Conservation (phyloP, 1,140 invertebrate species). For the Leptinotarsa undecemlineata region DNA sequence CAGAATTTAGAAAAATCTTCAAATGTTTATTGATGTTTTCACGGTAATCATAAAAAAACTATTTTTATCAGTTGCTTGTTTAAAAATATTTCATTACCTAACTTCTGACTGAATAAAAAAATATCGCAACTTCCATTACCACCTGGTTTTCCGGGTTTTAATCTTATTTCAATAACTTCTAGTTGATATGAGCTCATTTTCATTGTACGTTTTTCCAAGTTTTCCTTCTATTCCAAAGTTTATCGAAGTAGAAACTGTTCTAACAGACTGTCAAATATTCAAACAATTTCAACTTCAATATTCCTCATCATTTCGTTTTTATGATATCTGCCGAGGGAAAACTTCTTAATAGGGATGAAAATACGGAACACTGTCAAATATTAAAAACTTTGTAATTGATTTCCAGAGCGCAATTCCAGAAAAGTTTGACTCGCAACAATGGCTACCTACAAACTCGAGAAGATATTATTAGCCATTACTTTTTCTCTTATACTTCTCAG, state of each 20-base stretch:
- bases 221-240: background rate
- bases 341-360: conserved; percentile 28
- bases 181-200: background rate
- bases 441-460: background rate
- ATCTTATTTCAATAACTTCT: background rate
- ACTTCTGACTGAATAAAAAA: too few relatives aligned
- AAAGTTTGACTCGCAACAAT: conserved; percentile 7
- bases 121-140: too few relatives aligned
- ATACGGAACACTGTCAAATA: conserved; percentile 24
- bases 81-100: too few relatives aligned
- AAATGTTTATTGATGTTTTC: too few relatives aligned
- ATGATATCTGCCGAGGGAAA: conserved; percentile 17
- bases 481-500: background rate
- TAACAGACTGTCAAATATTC: conserved; percentile 8
- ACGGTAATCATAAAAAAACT: too few relatives aligned
- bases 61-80: too few relatives aligned
- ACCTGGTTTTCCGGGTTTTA: background rate
- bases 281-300: conserved; percentile 19
- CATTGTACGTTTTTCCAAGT: background rate
- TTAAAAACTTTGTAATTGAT: conserved; percentile 28
- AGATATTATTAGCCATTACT: background rate
- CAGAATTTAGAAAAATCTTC: too few relatives aligned
- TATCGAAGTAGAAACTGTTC: background rate
- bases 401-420: conserved; percentile 14
- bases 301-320: conserved; percentile 21